Percentiles rank a stretch among this genome's conserved stretches.
phyloP scores from a whole-genome alignment of 2,113 vertebrate genomes.

The Noctilio leporinus region DNA sequence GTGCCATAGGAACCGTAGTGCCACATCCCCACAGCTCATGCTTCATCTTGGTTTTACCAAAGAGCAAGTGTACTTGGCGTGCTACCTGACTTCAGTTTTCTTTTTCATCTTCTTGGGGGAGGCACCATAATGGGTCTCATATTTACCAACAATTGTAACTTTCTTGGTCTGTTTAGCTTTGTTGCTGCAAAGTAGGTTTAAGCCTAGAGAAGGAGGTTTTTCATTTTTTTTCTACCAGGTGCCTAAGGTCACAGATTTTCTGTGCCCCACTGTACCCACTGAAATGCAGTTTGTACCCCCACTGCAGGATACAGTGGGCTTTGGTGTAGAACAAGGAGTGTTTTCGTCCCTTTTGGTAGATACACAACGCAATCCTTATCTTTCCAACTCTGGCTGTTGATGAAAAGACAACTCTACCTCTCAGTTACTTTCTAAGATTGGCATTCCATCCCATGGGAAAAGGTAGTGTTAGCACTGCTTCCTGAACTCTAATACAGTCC shows the following conservation, averaged over 20 bases:
- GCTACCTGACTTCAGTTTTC: conserved; percentile 70
- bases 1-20: conserved; percentile 97
- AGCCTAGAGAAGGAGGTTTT: neutral
- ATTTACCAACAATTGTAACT: conserved; percentile 97
- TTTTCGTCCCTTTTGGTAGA: neutral
- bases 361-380: neutral
- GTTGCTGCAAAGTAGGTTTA: neutral
- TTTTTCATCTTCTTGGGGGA: conserved; percentile 99
- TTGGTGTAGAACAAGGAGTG: neutral
- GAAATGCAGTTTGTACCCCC: neutral
- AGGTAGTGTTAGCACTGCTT: neutral
- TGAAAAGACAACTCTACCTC: neutral
- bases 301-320: neutral
- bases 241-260: neutral
- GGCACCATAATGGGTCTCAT: conserved; percentile 95
- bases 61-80: conserved; percentile 97
- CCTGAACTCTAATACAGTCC: neutral
- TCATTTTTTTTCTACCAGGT: neutral
- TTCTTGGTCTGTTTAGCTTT: conserved; percentile 96
- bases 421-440: neutral
- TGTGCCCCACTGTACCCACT: neutral
- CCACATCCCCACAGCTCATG: conserved; percentile 97
- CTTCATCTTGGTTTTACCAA: conserved; percentile 99
- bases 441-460: neutral
- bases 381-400: neutral